Conservation (phyloP, 1,140 invertebrate genomes). For the Ridgeia piscesae region DNA sequence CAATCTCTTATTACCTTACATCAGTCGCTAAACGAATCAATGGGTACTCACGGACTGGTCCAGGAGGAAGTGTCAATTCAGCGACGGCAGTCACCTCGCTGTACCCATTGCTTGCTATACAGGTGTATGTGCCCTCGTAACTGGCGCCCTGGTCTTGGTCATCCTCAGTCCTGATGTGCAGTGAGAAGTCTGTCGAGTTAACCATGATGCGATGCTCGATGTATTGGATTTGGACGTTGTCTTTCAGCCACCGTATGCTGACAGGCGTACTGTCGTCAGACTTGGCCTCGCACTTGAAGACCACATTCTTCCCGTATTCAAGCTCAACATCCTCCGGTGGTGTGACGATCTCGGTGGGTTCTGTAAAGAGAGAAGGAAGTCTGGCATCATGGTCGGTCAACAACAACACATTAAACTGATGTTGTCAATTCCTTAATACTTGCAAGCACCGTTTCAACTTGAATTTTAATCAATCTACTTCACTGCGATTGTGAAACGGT, state of each 20-base stretch:
- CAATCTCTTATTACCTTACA: too few relatives aligned
- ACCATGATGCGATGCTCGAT: background rate
- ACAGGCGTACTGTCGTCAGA: slow-evolving; percentile 28
- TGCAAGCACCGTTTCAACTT: too few relatives aligned
- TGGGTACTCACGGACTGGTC: slow-evolving; percentile 12
- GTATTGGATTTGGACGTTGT: background rate
- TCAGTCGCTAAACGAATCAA: background rate
- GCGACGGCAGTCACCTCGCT: background rate
- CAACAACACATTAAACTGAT: too few relatives aligned
- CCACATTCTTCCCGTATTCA: background rate
- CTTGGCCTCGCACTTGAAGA: slow-evolving; percentile 19
- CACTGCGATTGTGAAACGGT: too few relatives aligned
- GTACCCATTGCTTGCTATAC: slow-evolving; percentile 24
- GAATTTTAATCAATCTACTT: too few relatives aligned
- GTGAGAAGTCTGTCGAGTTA: slow-evolving; percentile 18
- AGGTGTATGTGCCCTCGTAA: slow-evolving; percentile 29
- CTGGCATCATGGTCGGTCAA: too few relatives aligned
- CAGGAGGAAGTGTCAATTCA: background rate
- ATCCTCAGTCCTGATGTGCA: slow-evolving; percentile 21
- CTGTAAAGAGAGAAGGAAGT: background rate
- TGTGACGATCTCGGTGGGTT: slow-evolving; percentile 11
- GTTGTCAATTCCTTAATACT: too few relatives aligned
- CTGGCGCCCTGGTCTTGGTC: slow-evolving; percentile 10
- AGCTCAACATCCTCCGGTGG: background rate
- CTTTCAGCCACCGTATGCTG: slow-evolving; percentile 13